Evolutionary conservation across 2,888 invertebrate species (phyloP).

Genomic region (Xanthorhoe designata): DNA sequence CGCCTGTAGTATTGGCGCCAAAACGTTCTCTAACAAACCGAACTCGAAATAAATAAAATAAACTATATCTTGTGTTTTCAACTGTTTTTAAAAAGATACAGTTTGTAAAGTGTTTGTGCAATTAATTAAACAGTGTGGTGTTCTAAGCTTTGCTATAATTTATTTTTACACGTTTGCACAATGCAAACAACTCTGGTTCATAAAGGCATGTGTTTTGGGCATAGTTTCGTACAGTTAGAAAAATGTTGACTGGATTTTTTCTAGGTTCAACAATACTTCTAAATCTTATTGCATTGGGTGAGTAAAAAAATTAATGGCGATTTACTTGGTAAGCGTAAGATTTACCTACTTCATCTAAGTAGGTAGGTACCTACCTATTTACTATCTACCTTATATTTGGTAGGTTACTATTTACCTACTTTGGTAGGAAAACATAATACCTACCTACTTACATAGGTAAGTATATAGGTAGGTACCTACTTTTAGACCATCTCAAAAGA

Average conservation of each 20-base stretch:
- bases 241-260: slow-evolving; percentile 77
- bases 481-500: no score
- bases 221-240: slow-evolving; percentile 66
- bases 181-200: slow-evolving; percentile 75
- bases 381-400: no score
- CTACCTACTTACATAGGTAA: no score
- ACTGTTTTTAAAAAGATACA: slow-evolving; percentile 61
- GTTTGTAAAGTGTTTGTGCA: slow-evolving; percentile 59
- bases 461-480: no score
- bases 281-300: slow-evolving; percentile 68
- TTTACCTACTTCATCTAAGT: not conserved
- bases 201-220: slow-evolving; percentile 66
- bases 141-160: slow-evolving; percentile 51
- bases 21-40: slow-evolving; percentile 57
- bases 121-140: slow-evolving; percentile 56
- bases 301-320: slow-evolving; percentile 46
- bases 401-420: no score
- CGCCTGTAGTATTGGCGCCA: slow-evolving; percentile 60
- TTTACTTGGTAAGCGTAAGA: not conserved
- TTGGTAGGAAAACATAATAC: no score
- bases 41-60: slow-evolving; percentile 41
- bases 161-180: slow-evolving; percentile 61
- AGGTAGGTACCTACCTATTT: not conserved
- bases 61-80: slow-evolving; percentile 45
- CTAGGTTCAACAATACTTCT: slow-evolving; percentile 66